phyloP scores from a whole-genome alignment of 2,113 vertebrate species.

The Datnioides undecimradiatus region DNA sequence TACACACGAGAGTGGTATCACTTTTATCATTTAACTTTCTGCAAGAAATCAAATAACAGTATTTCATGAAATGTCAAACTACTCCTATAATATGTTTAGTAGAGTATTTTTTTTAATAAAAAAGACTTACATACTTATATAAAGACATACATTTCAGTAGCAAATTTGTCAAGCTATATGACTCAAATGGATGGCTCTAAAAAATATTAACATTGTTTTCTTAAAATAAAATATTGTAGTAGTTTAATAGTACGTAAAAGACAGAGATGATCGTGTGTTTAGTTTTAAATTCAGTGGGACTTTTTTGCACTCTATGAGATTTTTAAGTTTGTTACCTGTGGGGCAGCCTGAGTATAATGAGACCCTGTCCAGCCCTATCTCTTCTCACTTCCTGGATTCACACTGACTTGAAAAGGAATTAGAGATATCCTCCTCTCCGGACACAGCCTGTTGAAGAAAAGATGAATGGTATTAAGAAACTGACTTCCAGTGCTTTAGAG shows the following conservation, averaged over 20 bases:
- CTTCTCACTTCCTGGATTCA: constrained; percentile 72
- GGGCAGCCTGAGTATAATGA: constrained; percentile 74
- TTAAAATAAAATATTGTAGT: constrained; percentile 12
- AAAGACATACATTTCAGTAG: no score
- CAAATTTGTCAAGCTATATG: neutral
- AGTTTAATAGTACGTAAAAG: neutral
- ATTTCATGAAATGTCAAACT: no score
- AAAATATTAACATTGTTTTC: neutral
- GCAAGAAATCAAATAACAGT: neutral
- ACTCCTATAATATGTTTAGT: neutral
- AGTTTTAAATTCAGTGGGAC: constrained; percentile 34
- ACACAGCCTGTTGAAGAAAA: constrained; percentile 71
- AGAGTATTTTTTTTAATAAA: neutral
- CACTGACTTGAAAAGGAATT: constrained; percentile 78
- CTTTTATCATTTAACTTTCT: neutral
- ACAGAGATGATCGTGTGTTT: constrained; percentile 14
- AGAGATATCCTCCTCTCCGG: constrained; percentile 76
- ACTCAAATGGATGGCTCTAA: neutral
- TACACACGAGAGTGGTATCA: neutral
- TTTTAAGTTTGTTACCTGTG: constrained; percentile 70
- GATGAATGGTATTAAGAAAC: constrained; percentile 75
- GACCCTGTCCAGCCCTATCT: constrained; percentile 62
- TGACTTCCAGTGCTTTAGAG: constrained; percentile 70
- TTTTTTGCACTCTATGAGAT: constrained; percentile 67
- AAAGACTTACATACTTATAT: no score